These are phyloP conservation scores for Glaucopsyche alexis DNA, from an alignment of 2,888 invertebrate genomes.

Conservation along the genomic window DNA sequence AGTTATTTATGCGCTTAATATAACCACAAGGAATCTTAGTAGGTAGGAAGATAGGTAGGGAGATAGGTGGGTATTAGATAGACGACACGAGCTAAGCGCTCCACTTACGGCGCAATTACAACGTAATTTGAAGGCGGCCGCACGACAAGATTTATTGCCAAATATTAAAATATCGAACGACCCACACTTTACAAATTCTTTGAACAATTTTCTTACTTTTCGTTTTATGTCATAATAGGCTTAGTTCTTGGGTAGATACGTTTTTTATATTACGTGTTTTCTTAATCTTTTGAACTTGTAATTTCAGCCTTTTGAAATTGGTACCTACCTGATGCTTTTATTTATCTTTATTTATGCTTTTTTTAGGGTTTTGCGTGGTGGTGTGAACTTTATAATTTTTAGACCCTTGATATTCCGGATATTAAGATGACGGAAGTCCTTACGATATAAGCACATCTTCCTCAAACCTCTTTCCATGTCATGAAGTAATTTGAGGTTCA, in stretches of 20 bases:
- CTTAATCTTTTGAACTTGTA: neutral
- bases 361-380: no score
- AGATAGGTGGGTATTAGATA: neutral
- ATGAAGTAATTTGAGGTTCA: neutral
- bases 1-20: neutral
- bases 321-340: neutral
- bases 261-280: neutral
- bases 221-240: neutral
- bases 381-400: no score
- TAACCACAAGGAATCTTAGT: neutral
- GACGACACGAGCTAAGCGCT: conserved; percentile 33
- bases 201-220: neutral
- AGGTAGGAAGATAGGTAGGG: no score
- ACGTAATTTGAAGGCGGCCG: conserved; percentile 46
- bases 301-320: neutral
- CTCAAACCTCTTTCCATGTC: neutral
- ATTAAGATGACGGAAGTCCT: neutral
- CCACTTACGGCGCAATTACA: conserved; percentile 57
- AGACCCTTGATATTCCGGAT: neutral
- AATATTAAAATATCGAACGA: conserved; percentile 23
- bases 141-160: conserved; percentile 33
- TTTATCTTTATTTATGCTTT: no score
- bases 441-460: neutral
- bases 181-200: neutral
- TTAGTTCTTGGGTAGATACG: neutral